Evolutionary conservation across 2,113 vertebrate species (phyloP), one percentile per base, ranked within the genome.

Genomic region (Mormyrus lacerda): DNA sequence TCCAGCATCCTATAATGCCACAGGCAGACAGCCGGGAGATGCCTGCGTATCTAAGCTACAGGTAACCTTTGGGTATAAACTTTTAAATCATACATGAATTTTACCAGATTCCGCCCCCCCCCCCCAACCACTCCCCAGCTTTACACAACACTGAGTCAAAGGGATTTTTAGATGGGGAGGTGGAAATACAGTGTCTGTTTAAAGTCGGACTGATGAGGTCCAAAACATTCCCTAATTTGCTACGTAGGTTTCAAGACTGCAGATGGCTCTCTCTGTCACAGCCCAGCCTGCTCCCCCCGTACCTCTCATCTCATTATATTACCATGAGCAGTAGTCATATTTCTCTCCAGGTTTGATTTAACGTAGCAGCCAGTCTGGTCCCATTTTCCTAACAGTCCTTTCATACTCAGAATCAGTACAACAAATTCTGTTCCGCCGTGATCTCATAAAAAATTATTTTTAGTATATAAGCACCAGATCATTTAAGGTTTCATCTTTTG

Each of bases 331-430:
- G 10, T 42, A 45, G 39, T 42, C 24, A 47, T 24, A 35, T 24
- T 50, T 19, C 8, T 58, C 24, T 55, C 83, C 47, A 48, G 53
- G 45, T 47, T 17, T 19, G 84, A 42, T 39, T 55, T 53, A 88
- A 85, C 31, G 11, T 15, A 24, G 8, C n/a, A 73, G 51, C 13
- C 83, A 85, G 39, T 42, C 79, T 42, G n/a, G 55, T 69, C 42
- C 27, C 24, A 61, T 83, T 89, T 65, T 2, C 73, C 76, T 55
- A 89, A 24, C 47, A 79, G 89, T 58, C 48, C 55, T 84, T 53
- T 85, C 51, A 2, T 4, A 35, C 51, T 21, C 21, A 58, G 13
- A 31, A 48, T 91, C 87, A 89, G 45, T 39, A 88, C 11, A 51
- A 79, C 47, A 42, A 73, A 50, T 0, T 42, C 84, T 17, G 45